Percentiles rank a stretch among this genome's conserved stretches.
These are phyloP conservation scores for Melanotaenia pygmaea DNA, from an alignment of 2,797 vertebrate genomes.

Conservation along the genomic window DNA sequence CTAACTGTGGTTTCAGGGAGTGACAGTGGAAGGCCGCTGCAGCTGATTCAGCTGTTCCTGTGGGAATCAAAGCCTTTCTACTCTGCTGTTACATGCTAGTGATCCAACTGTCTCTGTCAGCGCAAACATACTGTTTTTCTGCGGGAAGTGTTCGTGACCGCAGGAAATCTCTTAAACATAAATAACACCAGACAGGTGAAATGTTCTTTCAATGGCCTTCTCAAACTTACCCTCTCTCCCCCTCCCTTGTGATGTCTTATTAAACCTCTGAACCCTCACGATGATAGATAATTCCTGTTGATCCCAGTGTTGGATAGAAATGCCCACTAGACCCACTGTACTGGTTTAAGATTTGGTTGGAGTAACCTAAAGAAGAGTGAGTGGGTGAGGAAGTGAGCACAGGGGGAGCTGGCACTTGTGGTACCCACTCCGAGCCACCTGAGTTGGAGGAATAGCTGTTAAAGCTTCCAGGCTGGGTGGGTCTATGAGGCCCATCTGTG, in stretches of 20 bases:
- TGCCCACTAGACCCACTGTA: slow-evolving; percentile 87
- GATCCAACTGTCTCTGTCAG: slow-evolving; percentile 74
- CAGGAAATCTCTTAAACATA: slow-evolving; percentile 39
- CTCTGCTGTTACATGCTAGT: slow-evolving; percentile 71
- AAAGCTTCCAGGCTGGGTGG: slow-evolving; percentile 85
- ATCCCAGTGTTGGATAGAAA: slow-evolving; percentile 89
- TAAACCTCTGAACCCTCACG: slow-evolving; percentile 95
- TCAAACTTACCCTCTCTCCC: slow-evolving; percentile 6
- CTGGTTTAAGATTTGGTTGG: slow-evolving; percentile 89
- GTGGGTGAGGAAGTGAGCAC: slow-evolving; percentile 82
- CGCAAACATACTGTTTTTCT: slow-evolving; percentile 54
- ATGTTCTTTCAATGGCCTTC: slow-evolving; percentile 42
- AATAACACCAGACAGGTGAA: slow-evolving; percentile 37
- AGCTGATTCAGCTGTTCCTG: slow-evolving; percentile 82
- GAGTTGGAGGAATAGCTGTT: slow-evolving; percentile 86
- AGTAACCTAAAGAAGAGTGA: slow-evolving; percentile 85
- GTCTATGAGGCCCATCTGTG: slow-evolving; percentile 87
- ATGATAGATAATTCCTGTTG: slow-evolving; percentile 87
- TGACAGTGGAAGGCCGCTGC: slow-evolving; percentile 47
- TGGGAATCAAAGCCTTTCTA: slow-evolving; percentile 79
- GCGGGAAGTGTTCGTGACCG: slow-evolving; percentile 30
- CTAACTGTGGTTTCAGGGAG: slow-evolving; percentile 64
- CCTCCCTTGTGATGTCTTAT: slow-evolving; percentile 31
- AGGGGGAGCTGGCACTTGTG: slow-evolving; percentile 73
- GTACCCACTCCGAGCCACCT: slow-evolving; percentile 79